These are phyloP conservation scores for Lagenorhynchus albirostris DNA, from an alignment of 2,113 vertebrate species.

Conservation along the genomic window DNA sequence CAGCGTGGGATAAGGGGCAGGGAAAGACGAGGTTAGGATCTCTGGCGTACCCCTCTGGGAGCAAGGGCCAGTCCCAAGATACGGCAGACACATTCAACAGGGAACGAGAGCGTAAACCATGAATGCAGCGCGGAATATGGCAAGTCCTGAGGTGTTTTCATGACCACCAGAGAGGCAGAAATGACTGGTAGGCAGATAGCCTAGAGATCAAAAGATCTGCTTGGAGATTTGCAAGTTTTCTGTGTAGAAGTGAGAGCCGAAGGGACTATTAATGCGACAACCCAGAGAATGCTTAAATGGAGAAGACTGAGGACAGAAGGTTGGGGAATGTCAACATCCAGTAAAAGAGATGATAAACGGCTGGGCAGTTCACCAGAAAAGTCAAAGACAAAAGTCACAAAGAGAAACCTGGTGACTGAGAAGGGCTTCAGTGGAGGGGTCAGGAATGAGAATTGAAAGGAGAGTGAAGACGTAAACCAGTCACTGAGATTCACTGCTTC, in stretches of 20 bases:
- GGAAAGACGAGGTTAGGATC: no score
- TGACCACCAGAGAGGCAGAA: neutral
- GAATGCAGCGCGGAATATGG: accelerated
- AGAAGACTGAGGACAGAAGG: neutral
- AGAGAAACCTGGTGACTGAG: neutral
- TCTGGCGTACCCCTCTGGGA: neutral
- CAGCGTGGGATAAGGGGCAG: neutral
- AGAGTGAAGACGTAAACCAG: neutral
- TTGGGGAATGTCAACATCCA: neutral
- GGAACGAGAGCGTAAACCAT: accelerated
- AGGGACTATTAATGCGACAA: neutral
- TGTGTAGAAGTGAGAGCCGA: neutral
- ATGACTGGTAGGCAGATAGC: neutral
- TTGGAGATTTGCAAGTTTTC: neutral
- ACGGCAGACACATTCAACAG: accelerated
- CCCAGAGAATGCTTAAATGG: neutral
- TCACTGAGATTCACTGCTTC: neutral
- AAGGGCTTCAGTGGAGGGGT: neutral
- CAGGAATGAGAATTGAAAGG: neutral
- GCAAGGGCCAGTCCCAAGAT: neutral
- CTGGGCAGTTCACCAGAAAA: neutral
- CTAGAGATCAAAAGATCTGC: neutral
- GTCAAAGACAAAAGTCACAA: neutral
- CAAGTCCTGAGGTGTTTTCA: neutral
- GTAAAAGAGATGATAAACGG: neutral